phyloP scores from a whole-genome alignment of 2,113 vertebrate genomes.

The Rhea americana region DNA sequence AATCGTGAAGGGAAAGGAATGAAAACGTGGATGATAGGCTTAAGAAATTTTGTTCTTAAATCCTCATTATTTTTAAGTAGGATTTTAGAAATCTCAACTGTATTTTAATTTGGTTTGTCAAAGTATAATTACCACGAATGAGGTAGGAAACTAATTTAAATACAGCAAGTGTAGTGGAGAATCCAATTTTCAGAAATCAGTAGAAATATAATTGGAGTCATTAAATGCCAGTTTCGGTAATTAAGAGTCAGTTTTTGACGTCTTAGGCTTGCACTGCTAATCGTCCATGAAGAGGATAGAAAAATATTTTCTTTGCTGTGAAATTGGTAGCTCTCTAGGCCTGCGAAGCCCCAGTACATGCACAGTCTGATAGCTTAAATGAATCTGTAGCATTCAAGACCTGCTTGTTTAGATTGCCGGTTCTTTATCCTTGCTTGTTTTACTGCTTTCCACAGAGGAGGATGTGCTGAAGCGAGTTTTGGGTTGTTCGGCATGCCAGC shows the following conservation, averaged over 20 bases:
- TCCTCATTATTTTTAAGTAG: background rate
- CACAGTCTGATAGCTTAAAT: fast-evolving
- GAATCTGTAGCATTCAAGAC: fast-evolving
- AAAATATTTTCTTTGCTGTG: background rate
- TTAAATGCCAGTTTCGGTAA: slow-evolving; percentile 48
- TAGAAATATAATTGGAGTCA: slow-evolving; percentile 65
- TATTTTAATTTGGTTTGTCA: slow-evolving; percentile 58
- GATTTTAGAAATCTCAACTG: background rate
- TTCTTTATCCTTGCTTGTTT: background rate
- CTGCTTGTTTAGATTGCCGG: fast-evolving
- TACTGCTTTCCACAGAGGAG: fast-evolving
- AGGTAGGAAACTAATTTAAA: slow-evolving; percentile 63
- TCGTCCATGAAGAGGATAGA: background rate
- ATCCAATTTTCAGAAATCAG: slow-evolving; percentile 68
- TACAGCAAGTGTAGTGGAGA: slow-evolving; percentile 48
- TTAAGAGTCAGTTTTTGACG: slow-evolving; percentile 29
- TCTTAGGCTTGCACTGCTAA: slow-evolving; percentile 18
- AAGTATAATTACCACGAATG: background rate
- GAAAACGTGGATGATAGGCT: background rate
- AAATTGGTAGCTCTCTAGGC: background rate
- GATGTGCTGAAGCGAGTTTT: fast-evolving
- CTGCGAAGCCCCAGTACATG: fast-evolving
- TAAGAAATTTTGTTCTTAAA: background rate
- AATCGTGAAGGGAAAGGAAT: background rate
- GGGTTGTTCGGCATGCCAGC: fast-evolving